Evolutionary conservation across 2,113 vertebrate genomes (phyloP).

Genomic region (Macaca nemestrina): DNA sequence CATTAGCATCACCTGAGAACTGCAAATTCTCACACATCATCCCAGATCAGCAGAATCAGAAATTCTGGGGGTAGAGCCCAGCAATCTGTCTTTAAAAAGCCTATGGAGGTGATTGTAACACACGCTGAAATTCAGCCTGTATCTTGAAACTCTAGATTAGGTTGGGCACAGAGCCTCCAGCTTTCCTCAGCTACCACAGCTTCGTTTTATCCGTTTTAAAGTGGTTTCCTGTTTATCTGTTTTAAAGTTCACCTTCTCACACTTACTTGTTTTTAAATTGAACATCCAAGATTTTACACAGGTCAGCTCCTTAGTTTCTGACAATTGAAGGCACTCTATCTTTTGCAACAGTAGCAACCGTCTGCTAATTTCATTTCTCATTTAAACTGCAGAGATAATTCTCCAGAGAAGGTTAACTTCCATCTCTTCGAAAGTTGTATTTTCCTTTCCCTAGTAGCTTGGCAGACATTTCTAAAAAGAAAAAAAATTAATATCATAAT

Average conservation of each 20-base stretch:
- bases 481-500: background rate
- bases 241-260: background rate
- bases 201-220: background rate
- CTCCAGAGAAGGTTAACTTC: background rate
- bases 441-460: slow-evolving; percentile 1
- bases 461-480: background rate
- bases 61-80: background rate
- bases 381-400: background rate
- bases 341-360: background rate
- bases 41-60: background rate
- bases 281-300: background rate
- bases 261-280: background rate
- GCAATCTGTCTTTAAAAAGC: background rate
- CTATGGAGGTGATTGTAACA: background rate
- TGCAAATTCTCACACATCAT: background rate
- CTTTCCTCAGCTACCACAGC: background rate
- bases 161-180: background rate
- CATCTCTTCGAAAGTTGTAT: background rate
- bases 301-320: background rate
- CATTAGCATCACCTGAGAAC: background rate
- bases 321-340: background rate
- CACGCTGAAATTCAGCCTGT: background rate
- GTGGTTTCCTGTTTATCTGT: background rate
- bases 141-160: background rate
- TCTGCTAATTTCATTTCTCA: background rate